A percentile compares a stretch with the other conserved stretches of the same genome.
Evolutionary conservation across 2,113 vertebrate genomes (phyloP).

Genomic region (Enhydra lutris): DNA sequence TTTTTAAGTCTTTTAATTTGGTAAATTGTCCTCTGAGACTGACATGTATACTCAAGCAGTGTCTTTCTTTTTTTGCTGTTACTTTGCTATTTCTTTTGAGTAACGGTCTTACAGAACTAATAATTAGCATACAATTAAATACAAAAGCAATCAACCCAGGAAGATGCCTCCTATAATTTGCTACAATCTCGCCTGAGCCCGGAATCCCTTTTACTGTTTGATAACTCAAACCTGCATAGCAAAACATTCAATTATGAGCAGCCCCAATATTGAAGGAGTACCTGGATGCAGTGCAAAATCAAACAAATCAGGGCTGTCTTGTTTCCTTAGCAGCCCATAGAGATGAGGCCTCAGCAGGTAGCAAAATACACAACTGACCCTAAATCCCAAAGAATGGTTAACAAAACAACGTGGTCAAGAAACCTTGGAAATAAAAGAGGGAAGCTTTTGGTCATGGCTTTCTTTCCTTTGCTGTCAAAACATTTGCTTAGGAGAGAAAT

Average conservation of each 20-base stretch:
- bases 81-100: constrained; percentile 42
- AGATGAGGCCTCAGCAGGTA: background rate
- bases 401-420: background rate
- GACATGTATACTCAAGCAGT: background rate
- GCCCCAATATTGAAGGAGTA: constrained; percentile 37
- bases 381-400: background rate
- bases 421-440: background rate
- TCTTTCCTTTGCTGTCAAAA: constrained; percentile 16
- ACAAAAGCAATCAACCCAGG: constrained; percentile 58
- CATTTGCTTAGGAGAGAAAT: background rate
- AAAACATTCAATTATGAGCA: constrained; percentile 46
- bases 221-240: background rate
- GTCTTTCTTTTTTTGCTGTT: background rate
- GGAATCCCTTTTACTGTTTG: constrained; percentile 9
- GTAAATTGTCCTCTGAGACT: constrained; percentile 27
- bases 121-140: constrained; percentile 65
- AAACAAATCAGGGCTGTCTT: constrained; percentile 15
- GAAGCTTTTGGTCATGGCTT: background rate
- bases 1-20: constrained; percentile 50
- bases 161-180: constrained; percentile 49
- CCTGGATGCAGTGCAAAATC: background rate
- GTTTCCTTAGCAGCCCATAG: background rate
- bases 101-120: constrained; percentile 47
- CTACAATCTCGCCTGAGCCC: background rate
- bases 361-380: background rate